phyloP scores from a whole-genome alignment of 1,140 invertebrate genomes.

The Bombus sylvicola region DNA sequence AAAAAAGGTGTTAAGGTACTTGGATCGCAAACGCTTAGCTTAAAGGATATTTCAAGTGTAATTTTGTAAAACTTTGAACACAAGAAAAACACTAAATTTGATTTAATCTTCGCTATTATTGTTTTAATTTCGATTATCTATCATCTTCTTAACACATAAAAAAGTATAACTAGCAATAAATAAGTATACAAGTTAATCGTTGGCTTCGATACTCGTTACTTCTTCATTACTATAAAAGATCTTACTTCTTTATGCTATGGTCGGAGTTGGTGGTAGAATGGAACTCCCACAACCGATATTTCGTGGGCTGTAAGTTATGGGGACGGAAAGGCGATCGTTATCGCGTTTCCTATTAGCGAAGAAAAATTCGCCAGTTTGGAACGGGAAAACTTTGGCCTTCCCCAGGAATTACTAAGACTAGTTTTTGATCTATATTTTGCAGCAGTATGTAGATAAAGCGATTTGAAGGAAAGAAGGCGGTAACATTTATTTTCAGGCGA shows the following conservation, averaged over 20 bases:
- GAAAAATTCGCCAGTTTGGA: background rate
- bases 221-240: constrained; percentile 30
- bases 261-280: background rate
- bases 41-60: too few species aligned
- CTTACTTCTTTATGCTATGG: background rate
- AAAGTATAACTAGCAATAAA: background rate
- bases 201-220: constrained; percentile 6
- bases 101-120: too few species aligned
- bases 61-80: too few species aligned
- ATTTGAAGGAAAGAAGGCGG: background rate
- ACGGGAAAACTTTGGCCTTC: background rate
- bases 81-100: too few species aligned
- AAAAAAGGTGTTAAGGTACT: too few species aligned
- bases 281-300: background rate
- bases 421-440: background rate
- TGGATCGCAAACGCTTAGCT: too few species aligned
- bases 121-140: too few species aligned
- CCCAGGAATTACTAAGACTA: background rate
- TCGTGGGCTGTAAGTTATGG: constrained; percentile 1
- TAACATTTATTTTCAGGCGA: background rate
- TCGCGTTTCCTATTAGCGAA: background rate
- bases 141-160: background rate
- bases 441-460: background rate
- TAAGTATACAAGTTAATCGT: background rate
- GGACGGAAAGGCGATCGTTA: background rate